These are phyloP conservation scores for Harpegnathos saltator DNA, from an alignment of 1,140 invertebrate genomes.

Conservation along the genomic window DNA sequence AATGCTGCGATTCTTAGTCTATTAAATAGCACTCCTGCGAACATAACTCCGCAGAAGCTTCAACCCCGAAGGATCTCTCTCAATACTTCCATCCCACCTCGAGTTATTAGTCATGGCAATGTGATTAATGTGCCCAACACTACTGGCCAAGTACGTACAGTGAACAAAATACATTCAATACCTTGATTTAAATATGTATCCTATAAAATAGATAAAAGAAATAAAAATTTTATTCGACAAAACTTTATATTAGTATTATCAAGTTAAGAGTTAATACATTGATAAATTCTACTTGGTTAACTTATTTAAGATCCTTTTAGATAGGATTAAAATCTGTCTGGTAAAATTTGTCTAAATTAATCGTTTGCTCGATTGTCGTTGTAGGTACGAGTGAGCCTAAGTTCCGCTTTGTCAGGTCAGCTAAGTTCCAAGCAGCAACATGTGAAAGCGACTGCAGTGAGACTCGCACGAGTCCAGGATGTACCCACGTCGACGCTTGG, in stretches of 20 bases:
- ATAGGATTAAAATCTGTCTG: neutral
- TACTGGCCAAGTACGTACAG: slow-evolving; percentile 80
- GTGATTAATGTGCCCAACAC: slow-evolving; percentile 83
- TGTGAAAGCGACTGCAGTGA: slow-evolving; percentile 84
- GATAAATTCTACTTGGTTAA: neutral
- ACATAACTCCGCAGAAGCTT: slow-evolving; percentile 82
- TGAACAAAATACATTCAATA: neutral
- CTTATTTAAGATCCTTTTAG: neutral
- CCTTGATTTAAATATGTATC: neutral
- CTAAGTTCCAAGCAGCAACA: slow-evolving; percentile 82
- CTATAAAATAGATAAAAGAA: neutral
- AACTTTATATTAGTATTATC: too few species aligned
- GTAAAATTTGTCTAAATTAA: slow-evolving; percentile 14
- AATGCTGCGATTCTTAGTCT: slow-evolving; percentile 91
- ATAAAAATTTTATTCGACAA: too few species aligned
- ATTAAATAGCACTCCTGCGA: slow-evolving; percentile 90
- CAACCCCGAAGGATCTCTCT: slow-evolving; percentile 82
- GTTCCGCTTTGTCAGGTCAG: slow-evolving; percentile 82
- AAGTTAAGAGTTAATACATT: slow-evolving; percentile 1
- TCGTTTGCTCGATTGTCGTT: slow-evolving; percentile 28
- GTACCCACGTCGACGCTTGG: slow-evolving; percentile 82
- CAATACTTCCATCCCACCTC: slow-evolving; percentile 81
- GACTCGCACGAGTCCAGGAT: slow-evolving; percentile 83
- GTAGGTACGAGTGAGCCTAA: slow-evolving; percentile 83
- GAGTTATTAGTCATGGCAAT: slow-evolving; percentile 84